Evolutionary conservation across 2,797 vertebrate species (phyloP), one percentile per base, ranked within the genome.

Genomic region (Poeciliopsis infans): DNA sequence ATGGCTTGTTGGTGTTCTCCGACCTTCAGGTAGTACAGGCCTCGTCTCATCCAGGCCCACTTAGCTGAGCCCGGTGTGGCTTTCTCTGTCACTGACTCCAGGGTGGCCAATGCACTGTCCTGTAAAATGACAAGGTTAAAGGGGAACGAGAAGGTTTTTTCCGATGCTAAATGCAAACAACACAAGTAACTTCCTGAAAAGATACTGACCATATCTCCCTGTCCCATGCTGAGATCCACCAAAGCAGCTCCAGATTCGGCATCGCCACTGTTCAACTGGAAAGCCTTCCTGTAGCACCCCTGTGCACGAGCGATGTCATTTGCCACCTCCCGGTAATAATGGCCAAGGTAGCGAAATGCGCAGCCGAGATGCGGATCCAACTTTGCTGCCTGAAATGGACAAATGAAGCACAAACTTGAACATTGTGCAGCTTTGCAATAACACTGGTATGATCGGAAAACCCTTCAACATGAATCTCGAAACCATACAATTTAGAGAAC

Each of bases 41-140:
- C 98, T 90, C 97, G 96, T 87, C 96, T 96, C 91, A 99, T 97
- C 98, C 98, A 99, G 53, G 98, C 98, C 98, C 98, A 99, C 89
- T 99, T 99, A n/a, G 96, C 97, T 1, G 96, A 95, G 74, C 98
- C 98, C 68, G 97, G 94, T 31, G 95, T 96, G 1, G 97, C 97
- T 93, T 94, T 96, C 64, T 95, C 96, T 15, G 96, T 98, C 77
- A 98, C 98, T 28, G 95, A 92, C 87, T 96, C 96, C 82, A 99
- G 94, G 77, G 97, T 92, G 43, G 94, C 91, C 87, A 99, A 94
- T 53, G 98, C 98, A 31, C 95, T 91, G 51, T 97, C 97, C 98
- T 99, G 79, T 72, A 11, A 87, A 33, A 51, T 76, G 51, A 43
- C 6, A 68, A 23, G 10, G 77, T 51, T 7, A 85, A 28, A 57